Base-by-base conservation (phyloP, 2,113 vertebrate species). In the Aspiorhynchus laticeps region DNA sequence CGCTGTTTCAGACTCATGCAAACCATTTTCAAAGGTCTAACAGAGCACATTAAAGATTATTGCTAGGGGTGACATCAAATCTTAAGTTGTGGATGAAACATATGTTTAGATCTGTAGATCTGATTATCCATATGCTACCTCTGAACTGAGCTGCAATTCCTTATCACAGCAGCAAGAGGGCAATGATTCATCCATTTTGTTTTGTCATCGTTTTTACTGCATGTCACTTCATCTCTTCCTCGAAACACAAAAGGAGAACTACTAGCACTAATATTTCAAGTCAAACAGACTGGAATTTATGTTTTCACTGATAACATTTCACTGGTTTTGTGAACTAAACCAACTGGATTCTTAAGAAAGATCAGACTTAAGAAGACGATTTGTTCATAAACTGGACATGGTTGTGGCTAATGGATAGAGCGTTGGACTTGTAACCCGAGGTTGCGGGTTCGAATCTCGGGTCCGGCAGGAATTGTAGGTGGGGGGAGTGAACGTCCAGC, bases 101-200 rank as follows among this genome's bases (percentile, higher is more conserved):
- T 51, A 51, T 69, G n/a, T 41, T 28, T n/a, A 61, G 0, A 61
- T 61, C 2, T 63, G 53, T 5, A 59, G 38, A 83, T 36, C 78
- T 67, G 24, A 82, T 77, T 59, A 33, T 78, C 46, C 51, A 17
- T 67, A 41, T 75, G 38, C 65, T 33, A 19, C 59, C 38, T 59
- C 31, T 51, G 1, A 65, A 41, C 2, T 1, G 3, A 26, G 67
- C 19, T 88, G 83, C 31, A 89, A 43, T 79, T 76, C 48, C 83
- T 1, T 3, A 5, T 43, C 4, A 43, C 26, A 19, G 69, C 87
- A 83, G 87, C 77, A 75, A 89, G 90, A 87, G 86, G 90, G 91
- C 86, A 75, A 33, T 43, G 71, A 56, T 85, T 31, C 21, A 83
- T 77, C n/a, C 43, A 8, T 17, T 38, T 38, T n/a, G 1, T 69